Conservation (phyloP, 2,113 vertebrate genomes). For the Zosterops hypoxanthus region DNA sequence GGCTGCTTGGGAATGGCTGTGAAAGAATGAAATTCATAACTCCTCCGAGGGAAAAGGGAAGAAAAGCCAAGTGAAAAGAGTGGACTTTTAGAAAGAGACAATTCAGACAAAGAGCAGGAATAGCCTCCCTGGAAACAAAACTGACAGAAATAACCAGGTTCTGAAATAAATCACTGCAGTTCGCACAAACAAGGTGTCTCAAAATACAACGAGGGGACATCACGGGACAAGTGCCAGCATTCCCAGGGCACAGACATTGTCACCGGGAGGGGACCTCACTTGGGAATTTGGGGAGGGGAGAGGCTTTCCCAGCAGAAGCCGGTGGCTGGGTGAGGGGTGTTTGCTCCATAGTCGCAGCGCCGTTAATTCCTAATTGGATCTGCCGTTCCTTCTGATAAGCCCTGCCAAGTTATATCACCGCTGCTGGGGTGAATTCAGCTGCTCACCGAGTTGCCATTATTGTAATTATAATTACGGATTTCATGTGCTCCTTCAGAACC, state of each 20-base stretch:
- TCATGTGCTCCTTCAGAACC: background rate
- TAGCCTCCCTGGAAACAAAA: background rate
- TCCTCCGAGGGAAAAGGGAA: background rate
- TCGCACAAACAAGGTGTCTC: background rate
- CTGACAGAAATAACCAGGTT: background rate
- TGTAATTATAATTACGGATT: background rate
- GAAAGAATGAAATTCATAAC: background rate
- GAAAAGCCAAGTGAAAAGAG: background rate
- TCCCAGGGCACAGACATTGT: background rate
- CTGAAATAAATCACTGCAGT: background rate
- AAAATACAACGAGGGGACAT: fast-evolving
- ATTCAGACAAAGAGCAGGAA: background rate
- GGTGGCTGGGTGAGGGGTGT: background rate
- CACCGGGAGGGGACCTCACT: background rate
- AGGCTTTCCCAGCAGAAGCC: background rate
- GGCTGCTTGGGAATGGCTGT: background rate
- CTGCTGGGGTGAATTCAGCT: background rate
- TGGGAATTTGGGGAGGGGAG: background rate
- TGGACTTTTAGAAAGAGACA: background rate
- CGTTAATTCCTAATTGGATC: slow-evolving; percentile 29
- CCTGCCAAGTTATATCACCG: background rate
- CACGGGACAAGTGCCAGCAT: fast-evolving
- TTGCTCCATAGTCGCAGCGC: background rate
- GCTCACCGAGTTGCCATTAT: background rate
- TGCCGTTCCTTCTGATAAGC: background rate